A percentile compares a stretch with the other conserved stretches of the same genome.
phyloP scores from a whole-genome alignment of 1,140 invertebrate species.

The Eufriesea mexicana region DNA sequence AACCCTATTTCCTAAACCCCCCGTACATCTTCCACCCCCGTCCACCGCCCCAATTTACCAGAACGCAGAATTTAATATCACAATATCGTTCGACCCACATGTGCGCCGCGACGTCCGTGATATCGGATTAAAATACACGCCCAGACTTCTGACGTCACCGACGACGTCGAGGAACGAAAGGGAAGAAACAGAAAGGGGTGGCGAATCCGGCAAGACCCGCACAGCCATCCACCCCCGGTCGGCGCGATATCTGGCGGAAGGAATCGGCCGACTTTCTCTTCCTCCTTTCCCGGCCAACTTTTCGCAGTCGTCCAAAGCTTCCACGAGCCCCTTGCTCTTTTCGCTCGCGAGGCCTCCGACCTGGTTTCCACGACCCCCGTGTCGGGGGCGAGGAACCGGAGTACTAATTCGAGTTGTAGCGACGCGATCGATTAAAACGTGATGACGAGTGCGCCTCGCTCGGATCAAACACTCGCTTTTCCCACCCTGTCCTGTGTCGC shows the following conservation, averaged over 20 bases:
- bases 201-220: background rate
- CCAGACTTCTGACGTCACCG: slow-evolving; percentile 24
- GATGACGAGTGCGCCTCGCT: background rate
- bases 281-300: background rate
- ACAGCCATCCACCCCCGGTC: background rate
- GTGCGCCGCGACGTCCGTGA: background rate
- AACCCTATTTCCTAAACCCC: no score
- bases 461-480: slow-evolving; percentile 2
- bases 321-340: background rate
- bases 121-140: slow-evolving; percentile 24
- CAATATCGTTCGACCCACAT: slow-evolving; percentile 5
- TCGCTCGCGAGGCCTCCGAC: background rate
- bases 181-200: background rate
- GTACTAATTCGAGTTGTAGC: slow-evolving; percentile 10
- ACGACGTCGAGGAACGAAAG: background rate
- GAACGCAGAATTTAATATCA: slow-evolving; percentile 11
- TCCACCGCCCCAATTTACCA: background rate
- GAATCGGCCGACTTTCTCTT: background rate
- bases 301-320: background rate
- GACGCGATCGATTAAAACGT: slow-evolving; percentile 25
- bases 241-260: background rate
- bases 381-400: background rate
- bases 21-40: background rate
- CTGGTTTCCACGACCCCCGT: slow-evolving; percentile 4
- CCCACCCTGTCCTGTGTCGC: background rate